phyloP scores from a whole-genome alignment of 2,888 invertebrate species.

The Tyria jacobaeae region DNA sequence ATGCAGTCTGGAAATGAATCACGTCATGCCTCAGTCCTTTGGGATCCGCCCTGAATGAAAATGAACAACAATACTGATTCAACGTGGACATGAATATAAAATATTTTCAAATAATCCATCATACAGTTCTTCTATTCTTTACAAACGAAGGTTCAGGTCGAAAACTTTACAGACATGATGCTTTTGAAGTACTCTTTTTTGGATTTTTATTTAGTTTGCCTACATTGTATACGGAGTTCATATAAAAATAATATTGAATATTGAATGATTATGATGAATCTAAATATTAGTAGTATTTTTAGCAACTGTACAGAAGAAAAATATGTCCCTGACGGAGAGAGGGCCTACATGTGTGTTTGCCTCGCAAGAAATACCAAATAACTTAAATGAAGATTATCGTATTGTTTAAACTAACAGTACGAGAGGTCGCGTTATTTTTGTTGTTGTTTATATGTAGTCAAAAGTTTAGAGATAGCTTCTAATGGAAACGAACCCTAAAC shows the following conservation, averaged over 20 bases:
- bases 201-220: constrained; percentile 21
- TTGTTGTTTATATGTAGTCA: too few species aligned
- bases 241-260: not conserved
- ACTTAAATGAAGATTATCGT: too few species aligned
- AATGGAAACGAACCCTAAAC: too few species aligned
- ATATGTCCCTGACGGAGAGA: too few species aligned
- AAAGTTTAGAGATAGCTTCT: too few species aligned
- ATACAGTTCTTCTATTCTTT: constrained; percentile 38
- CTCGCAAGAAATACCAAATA: too few species aligned
- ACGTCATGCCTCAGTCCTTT: constrained; percentile 73
- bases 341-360: too few species aligned
- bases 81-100: constrained; percentile 62
- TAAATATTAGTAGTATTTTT: not conserved
- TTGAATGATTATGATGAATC: not conserved
- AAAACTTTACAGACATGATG: constrained; percentile 24
- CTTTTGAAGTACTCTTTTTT: constrained; percentile 24
- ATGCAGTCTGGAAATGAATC: constrained; percentile 82
- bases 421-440: too few species aligned
- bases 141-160: constrained; percentile 23
- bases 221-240: constrained; percentile 3
- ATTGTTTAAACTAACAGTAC: too few species aligned
- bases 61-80: constrained; percentile 76
- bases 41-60: constrained; percentile 74
- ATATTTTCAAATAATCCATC: constrained; percentile 56
- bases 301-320: not conserved